Evolutionary conservation across 1,140 invertebrate genomes (phyloP), one percentile per base, ranked within the genome.

Genomic region (Drosophila tani): DNA sequence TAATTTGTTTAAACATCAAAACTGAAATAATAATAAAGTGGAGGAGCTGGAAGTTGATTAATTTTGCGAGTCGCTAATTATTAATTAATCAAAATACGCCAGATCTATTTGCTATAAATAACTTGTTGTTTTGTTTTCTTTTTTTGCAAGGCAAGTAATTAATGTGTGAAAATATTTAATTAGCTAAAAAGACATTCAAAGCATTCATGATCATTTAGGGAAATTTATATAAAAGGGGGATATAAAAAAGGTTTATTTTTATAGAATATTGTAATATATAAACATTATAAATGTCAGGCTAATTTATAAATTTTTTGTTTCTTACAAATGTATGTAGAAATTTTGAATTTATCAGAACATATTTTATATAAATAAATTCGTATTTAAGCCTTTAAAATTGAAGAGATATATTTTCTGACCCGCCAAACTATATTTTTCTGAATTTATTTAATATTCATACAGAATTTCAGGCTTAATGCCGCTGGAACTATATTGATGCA

Each of bases 21-120:
- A 35, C 6, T 0, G 0, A 14, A 38, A 32, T 5, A 40, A 47
- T 9, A 38, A 45, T 19, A 12, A n/a, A 32, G 2, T 21, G 15
- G 8, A 6, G 15, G 5, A 6, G 43, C 27, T 43, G n/a, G 14
- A 12, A 32, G 32, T 35, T 50, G 5, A 66, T 24, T 65, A 29
- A 50, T 66, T 66, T 55, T 21, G 19, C 40, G 5, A 17, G 19
- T 3, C 27, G 47, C 51, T 66, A 69, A 69, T 24, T 24, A 24
- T 24, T 24, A 24, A 24, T 24, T 24, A 24, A 24, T 24, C 21
- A 24, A 2, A 68, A 68, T 68, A 1, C 21, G 38, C n/a, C 5
- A 49, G 49, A 45, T 53, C 38, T 7, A 27, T 45, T 45, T 12
- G n/a, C 45, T 43, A 38, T 35, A 66, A 27, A 69, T 51, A 51